These are phyloP conservation scores for Hippolais icterina DNA, from an alignment of 2,113 vertebrate genomes.

Conservation along the genomic window DNA sequence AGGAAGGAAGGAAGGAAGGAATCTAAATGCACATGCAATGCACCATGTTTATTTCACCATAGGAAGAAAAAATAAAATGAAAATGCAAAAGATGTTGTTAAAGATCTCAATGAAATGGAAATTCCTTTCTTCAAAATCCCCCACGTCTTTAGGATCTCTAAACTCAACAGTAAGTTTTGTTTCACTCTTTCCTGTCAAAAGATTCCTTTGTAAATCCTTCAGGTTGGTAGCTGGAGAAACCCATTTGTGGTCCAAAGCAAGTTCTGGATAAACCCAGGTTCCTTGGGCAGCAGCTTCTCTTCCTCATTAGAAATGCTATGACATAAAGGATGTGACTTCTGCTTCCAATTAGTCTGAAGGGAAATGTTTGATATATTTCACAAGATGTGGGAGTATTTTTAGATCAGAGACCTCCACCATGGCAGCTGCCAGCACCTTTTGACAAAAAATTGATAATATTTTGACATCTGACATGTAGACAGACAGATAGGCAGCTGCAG, in stretches of 20 bases:
- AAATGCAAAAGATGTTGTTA: rapidly evolving
- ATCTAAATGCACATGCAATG: background rate
- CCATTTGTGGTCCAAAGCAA: background rate
- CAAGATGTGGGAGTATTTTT: background rate
- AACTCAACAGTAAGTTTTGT: background rate
- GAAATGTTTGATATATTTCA: background rate
- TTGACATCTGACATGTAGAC: slow-evolving; percentile 20
- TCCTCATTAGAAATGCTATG: background rate
- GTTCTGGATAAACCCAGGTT: background rate
- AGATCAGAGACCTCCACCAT: background rate
- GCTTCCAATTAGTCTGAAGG: background rate
- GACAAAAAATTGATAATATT: background rate
- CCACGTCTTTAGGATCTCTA: background rate
- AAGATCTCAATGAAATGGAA: background rate
- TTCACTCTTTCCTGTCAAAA: background rate
- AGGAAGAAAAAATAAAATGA: background rate
- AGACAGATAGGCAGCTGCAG: background rate
- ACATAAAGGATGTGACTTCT: background rate
- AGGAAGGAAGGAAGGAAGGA: background rate
- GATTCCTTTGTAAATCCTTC: background rate
- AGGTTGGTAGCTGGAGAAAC: background rate
- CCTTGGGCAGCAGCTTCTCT: background rate
- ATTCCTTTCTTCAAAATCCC: background rate
- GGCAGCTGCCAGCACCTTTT: background rate
- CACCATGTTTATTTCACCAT: background rate